These are phyloP conservation scores for Graptemys geographica DNA, from an alignment of 2,797 vertebrate genomes.

Conservation along the genomic window DNA sequence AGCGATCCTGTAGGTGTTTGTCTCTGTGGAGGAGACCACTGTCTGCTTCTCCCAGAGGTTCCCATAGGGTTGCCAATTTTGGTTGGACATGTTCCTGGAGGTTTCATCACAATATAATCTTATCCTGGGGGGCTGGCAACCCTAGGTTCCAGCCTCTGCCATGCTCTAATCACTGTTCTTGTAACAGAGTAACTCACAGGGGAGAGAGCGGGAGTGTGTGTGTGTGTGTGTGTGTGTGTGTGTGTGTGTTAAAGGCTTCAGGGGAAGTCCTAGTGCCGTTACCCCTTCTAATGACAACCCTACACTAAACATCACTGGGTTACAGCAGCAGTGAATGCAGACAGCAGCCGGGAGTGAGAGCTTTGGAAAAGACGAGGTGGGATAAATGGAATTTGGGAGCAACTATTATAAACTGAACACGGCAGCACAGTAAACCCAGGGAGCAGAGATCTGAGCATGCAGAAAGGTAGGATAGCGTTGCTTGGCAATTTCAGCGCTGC, in stretches of 20 bases:
- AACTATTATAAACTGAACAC: not conserved
- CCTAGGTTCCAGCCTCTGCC: not conserved
- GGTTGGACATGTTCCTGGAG: not conserved
- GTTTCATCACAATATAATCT: not conserved
- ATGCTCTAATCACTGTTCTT: not conserved
- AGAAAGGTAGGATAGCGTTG: not conserved
- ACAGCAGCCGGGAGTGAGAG: not conserved
- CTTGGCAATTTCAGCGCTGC: not conserved
- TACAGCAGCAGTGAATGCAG: not conserved
- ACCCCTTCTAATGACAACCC: not conserved
- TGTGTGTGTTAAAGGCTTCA: not conserved
- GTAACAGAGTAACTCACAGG: not conserved
- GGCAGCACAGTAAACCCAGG: not conserved
- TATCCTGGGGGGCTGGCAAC: not conserved
- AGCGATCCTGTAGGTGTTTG: too few relatives aligned
- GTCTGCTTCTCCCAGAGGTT: not conserved
- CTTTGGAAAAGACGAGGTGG: not conserved
- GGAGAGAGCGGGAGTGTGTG: too few relatives aligned
- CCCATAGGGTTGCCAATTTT: not conserved
- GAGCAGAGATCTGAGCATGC: not conserved
- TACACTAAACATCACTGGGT: not conserved
- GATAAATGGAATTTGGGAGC: not conserved
- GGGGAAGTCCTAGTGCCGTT: not conserved
- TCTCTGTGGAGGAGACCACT: not conserved
- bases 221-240: too few relatives aligned